Evolutionary conservation across 2,797 vertebrate genomes (phyloP).

Genomic region (Salarias fasciatus): DNA sequence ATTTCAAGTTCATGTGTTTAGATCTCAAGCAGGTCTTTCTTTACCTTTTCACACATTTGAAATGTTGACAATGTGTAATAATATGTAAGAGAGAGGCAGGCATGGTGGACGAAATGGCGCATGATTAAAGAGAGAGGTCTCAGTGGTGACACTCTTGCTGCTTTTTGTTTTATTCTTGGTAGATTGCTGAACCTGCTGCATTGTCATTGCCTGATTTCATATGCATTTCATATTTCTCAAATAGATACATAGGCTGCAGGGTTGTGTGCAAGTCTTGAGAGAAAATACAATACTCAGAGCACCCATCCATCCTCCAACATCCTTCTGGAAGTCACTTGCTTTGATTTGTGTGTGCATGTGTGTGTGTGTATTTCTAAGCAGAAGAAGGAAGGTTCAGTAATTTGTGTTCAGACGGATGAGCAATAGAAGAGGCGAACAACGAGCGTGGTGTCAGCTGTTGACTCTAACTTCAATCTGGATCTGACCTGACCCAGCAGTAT

Average conservation of each 20-base stretch:
- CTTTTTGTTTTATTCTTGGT: slow-evolving; percentile 34
- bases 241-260: slow-evolving; percentile 37
- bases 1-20: too few relatives aligned
- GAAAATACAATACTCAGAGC: slow-evolving; percentile 32
- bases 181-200: slow-evolving; percentile 41
- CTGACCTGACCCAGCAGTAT: slow-evolving; percentile 79
- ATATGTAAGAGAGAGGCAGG: slow-evolving; percentile 24
- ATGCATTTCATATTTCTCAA: slow-evolving; percentile 22
- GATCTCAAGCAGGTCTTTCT: too few relatives aligned
- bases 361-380: slow-evolving; percentile 29
- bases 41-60: too few relatives aligned
- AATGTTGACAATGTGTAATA: too few relatives aligned
- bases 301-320: slow-evolving; percentile 32
- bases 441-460: slow-evolving; percentile 38
- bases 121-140: slow-evolving; percentile 52
- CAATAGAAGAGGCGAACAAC: slow-evolving; percentile 42
- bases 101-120: slow-evolving; percentile 38
- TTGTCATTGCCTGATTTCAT: slow-evolving; percentile 53
- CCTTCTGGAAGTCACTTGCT: slow-evolving; percentile 29
- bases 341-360: slow-evolving; percentile 27
- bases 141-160: slow-evolving; percentile 24
- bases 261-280: slow-evolving; percentile 18
- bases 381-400: slow-evolving; percentile 37
- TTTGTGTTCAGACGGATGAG: slow-evolving; percentile 71
- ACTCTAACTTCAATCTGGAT: slow-evolving; percentile 71